Evolutionary conservation across 30 jellyfish, hydroid and myxozoan species (phyloP), one percentile per base, ranked within the genome.

Genomic region (Hydra vulgaris): DNA sequence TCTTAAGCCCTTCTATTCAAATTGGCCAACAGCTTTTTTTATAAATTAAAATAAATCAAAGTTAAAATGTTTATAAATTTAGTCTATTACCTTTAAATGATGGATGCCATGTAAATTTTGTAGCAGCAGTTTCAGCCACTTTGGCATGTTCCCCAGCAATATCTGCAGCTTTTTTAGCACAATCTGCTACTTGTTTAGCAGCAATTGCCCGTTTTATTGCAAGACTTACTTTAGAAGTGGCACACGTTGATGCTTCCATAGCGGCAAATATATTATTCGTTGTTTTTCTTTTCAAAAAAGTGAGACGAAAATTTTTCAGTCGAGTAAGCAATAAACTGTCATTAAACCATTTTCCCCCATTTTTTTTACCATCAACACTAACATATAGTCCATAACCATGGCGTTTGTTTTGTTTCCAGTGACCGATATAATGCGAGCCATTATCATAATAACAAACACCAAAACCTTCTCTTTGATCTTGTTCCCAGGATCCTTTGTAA

Each of bases 401-500:
- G 16, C 96, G 90, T 17, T 54, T 23, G 70, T 94, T 88, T n/a
- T 94, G 95, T 26, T 82, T 84, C 96, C 96, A 94, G 7, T 90
- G 85, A 18, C 99, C 99, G 71, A 84, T 53, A 75, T 84, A 94
- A 25, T 86, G 79, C 21, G 94, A 80, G 17, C 94, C 99, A 75
- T 94, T 93, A 18, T 77, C 89, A 71, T 84, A 94, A 79, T 72
- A 90, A 55, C 94, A 79, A 15, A 88, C 77, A 19, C 99, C 99
- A 71, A 74, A 88, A 7, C 96, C 95, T 20, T 82, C 81, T 17
- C 96, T 89, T 54, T 79, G 84, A 71, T 94, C 99, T 8, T 78
- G 84, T 17, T 79, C 66, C 99, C 99, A 94, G 26, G 81, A 95
- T 22, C 99, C 99, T 74, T 88, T 94, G 73, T 94, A 94, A 18